phyloP scores from a whole-genome alignment of 1,140 invertebrate species.

The Hyposmocoma kahamanoa region DNA sequence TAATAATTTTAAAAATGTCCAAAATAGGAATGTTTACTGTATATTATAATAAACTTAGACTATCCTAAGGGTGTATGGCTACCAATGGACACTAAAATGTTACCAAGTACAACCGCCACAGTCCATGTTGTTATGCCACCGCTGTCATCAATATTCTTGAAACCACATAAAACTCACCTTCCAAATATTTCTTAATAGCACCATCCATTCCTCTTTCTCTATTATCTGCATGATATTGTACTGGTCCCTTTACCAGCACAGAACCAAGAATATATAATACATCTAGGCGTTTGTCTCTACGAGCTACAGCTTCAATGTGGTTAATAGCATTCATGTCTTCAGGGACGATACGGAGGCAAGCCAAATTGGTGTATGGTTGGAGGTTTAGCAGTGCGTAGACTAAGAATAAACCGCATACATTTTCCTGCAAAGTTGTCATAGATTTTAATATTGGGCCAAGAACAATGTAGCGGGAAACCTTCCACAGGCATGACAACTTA shows the following conservation, averaged over 20 bases:
- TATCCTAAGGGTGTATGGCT: too few relatives aligned
- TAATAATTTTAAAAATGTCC: too few relatives aligned
- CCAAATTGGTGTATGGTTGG: constrained; percentile 42
- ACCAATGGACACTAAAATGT: too few relatives aligned
- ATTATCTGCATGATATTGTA: constrained; percentile 32
- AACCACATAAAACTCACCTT: constrained; percentile 43
- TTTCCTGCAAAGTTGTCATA: constrained; percentile 42
- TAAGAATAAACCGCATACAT: constrained; percentile 43
- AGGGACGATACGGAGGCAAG: constrained; percentile 29
- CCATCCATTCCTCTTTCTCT: constrained; percentile 49
- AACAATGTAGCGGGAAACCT: too few relatives aligned
- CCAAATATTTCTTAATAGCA: constrained; percentile 39
- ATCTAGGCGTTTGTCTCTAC: constrained; percentile 33
- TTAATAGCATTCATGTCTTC: constrained; percentile 36
- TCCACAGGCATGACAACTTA: too few relatives aligned
- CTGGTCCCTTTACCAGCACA: constrained; percentile 31
- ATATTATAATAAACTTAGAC: too few relatives aligned
- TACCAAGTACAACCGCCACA: too few relatives aligned
- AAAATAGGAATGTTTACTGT: too few relatives aligned
- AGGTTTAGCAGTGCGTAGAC: constrained; percentile 41
- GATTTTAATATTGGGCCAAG: too few relatives aligned
- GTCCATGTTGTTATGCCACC: too few relatives aligned
- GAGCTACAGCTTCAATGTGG: constrained; percentile 32
- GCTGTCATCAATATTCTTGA: too few relatives aligned
- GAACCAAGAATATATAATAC: constrained; percentile 44